Percentiles rank a stretch among this genome's conserved stretches.
Evolutionary conservation across 2,888 invertebrate genomes (phyloP).

Genomic region (Drosophila infuscata): DNA sequence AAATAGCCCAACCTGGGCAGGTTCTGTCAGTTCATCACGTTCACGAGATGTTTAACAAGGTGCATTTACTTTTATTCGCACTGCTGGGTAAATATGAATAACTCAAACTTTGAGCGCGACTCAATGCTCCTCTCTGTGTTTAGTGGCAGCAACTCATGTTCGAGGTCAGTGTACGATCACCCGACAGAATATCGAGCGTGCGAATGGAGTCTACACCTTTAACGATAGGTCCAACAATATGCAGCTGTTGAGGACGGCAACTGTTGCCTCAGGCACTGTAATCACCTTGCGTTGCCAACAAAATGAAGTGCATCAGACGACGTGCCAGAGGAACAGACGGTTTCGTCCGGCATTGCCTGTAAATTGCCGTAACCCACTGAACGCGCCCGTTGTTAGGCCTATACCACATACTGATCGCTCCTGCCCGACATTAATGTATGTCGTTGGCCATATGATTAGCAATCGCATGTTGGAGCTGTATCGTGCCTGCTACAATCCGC

Average conservation of each 20-base stretch:
- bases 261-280: slow-evolving; percentile 14
- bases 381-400: not conserved
- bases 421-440: slow-evolving; percentile 37
- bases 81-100: slow-evolving; percentile 12
- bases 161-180: slow-evolving; percentile 1
- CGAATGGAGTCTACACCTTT: slow-evolving; percentile 43
- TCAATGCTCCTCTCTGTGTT: not conserved
- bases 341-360: slow-evolving; percentile 16
- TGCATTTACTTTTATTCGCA: not conserved
- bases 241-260: slow-evolving; percentile 13
- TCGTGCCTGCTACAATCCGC: slow-evolving; percentile 26
- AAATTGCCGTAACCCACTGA: not conserved
- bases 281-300: slow-evolving; percentile 14
- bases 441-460: slow-evolving; percentile 34
- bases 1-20: not conserved
- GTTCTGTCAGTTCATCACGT: not conserved
- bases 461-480: slow-evolving; percentile 31
- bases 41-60: slow-evolving; percentile 5
- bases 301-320: not conserved
- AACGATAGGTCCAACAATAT: slow-evolving; percentile 2
- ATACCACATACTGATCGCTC: slow-evolving; percentile 7
- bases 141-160: not conserved
- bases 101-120: too few species aligned
- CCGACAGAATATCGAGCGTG: slow-evolving; percentile 25
- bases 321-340: slow-evolving; percentile 1